phyloP scores from a whole-genome alignment of 2,797 vertebrate species.

The Pyrrhura leucotis region DNA sequence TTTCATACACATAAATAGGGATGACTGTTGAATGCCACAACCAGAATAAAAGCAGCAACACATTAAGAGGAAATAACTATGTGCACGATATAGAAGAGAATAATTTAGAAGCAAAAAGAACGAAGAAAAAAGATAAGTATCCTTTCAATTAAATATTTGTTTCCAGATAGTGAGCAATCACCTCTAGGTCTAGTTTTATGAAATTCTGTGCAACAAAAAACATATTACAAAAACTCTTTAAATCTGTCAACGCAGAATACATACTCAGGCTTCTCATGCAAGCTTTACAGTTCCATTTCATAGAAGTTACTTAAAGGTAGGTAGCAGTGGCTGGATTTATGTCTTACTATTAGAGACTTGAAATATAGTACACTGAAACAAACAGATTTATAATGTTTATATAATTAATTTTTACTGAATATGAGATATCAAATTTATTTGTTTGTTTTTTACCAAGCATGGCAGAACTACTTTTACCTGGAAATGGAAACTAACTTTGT shows the following conservation, averaged over 20 bases:
- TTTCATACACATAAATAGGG: neutral
- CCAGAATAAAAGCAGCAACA: neutral
- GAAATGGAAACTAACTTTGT: neutral
- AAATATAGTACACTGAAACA: neutral
- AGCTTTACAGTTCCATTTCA: neutral
- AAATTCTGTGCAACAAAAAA: neutral
- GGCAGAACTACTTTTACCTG: neutral
- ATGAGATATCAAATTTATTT: neutral
- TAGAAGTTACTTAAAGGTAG: neutral
- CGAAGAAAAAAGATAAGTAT: neutral
- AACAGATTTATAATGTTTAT: neutral
- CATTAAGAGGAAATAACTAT: neutral
- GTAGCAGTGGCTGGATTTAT: neutral
- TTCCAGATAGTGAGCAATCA: neutral
- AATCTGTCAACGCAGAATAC: neutral
- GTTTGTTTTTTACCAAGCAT: neutral
- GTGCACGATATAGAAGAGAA: accelerated
- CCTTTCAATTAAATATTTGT: neutral
- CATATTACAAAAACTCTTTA: neutral
- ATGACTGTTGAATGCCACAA: neutral
- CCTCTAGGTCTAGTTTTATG: neutral
- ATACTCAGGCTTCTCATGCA: neutral
- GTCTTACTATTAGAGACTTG: neutral
- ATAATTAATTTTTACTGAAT: neutral
- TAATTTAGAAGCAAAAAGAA: neutral